Base-by-base conservation (phyloP, 2,888 invertebrate species). In the Branchinecta sandiegonensis region DNA sequence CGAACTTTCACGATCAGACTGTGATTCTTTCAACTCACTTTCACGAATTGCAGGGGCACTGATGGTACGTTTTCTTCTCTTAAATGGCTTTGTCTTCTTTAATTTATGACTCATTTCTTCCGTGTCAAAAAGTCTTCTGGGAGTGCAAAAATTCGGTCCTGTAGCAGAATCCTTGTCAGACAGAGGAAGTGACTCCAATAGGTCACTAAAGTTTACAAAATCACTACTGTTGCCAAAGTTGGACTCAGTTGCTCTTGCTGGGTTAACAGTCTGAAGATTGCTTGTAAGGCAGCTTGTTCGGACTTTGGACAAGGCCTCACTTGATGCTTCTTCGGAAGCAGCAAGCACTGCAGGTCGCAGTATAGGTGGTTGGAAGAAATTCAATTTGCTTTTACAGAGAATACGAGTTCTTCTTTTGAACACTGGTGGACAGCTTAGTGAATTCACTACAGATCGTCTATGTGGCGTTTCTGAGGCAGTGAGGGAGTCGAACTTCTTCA, bases 191-290 rank as follows among this genome's bases (percentile, higher is more conserved):
- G 56, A 14, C 17, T n/a, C 14, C 10, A 14, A 8, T 56, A 56
- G 17, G 56, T 56, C 56, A 10, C 56, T 56, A 56, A 56, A 56
- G 10, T 56, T 56, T 10, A 56, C 56, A 17, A 56, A 56, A 8
- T 56, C 56, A 56, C 56, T 56, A 14, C 17, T 17, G 17, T n/a
- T 14, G 56, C 56, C 56, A 56, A 56, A 56, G n/a, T 56, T 56
- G 8, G 37, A 37, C 37, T 37, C 37, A 5, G 37, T 37, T 37
- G 37, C 37, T 37, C 37, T 37, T 37, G 37, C 37, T 37, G 37
- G 37, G 37, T 37, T 37, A 37, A 37, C 37, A 37, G 37, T 37
- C 37, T 2, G 37, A 37, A 37, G 37, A 37, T 37, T 37, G 37
- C 37, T 37, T 37, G 6, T 37, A 37, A 37, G 37, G 37, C 37